phyloP scores from a whole-genome alignment of 2,797 vertebrate species.

The Thripadectes ignobilis region DNA sequence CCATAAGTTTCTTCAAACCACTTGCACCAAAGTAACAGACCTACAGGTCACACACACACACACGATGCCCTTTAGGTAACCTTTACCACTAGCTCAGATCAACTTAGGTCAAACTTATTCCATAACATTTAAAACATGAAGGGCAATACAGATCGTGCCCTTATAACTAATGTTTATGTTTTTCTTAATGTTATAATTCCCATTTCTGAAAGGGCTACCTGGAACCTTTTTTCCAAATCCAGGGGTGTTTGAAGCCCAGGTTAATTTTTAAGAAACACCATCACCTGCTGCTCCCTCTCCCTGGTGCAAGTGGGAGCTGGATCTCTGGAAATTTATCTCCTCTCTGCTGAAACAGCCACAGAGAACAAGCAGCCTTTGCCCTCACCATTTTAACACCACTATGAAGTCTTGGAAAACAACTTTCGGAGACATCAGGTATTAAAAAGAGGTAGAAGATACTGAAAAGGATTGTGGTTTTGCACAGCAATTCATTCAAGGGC shows the following conservation, averaged over 20 bases:
- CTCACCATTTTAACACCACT: neutral
- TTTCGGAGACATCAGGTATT: neutral
- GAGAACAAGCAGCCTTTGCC: conserved; percentile 1
- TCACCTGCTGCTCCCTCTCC: neutral
- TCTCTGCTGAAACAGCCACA: neutral
- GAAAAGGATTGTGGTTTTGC: neutral
- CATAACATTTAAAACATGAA: conserved; percentile 55
- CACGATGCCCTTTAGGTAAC: conserved; percentile 30
- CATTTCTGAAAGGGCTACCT: neutral
- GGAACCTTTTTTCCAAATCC: neutral
- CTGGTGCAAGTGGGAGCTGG: neutral
- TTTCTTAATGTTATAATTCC: neutral
- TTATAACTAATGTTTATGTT: neutral
- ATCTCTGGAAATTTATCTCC: neutral
- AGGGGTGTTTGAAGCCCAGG: neutral
- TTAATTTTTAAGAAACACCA: neutral
- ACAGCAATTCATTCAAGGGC: neutral
- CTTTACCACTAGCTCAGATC: conserved; percentile 45
- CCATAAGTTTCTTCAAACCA: neutral
- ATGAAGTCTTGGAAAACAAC: neutral
- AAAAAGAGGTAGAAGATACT: neutral
- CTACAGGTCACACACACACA: conserved; percentile 6
- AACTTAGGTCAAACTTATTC: conserved; percentile 26
- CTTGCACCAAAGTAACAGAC: neutral
- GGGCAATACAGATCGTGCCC: conserved; percentile 6